phyloP scores from a whole-genome alignment of 2,113 vertebrate species.

The Atrichornis clamosus region DNA sequence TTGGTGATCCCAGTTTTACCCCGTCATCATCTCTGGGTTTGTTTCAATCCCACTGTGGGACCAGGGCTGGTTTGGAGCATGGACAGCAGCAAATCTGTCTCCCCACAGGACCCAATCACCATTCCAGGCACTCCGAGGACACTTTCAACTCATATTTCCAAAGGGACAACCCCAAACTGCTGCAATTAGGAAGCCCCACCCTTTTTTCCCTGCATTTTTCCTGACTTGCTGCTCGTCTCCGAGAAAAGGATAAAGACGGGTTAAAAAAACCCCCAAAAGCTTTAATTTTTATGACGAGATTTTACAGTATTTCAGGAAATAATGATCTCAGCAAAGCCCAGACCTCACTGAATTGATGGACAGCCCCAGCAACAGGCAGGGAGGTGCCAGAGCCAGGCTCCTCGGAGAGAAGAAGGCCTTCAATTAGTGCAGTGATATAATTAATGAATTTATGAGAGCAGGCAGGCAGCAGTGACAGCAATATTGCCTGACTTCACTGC shows the following conservation, averaged over 20 bases:
- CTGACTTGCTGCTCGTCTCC: not conserved
- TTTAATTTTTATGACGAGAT: not conserved
- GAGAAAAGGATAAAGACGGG: not conserved
- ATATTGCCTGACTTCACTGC: conserved; percentile 70
- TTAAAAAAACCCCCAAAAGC: fast-evolving
- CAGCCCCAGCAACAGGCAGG: conserved; percentile 12
- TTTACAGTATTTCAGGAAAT: not conserved
- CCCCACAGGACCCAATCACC: fast-evolving
- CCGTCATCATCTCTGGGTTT: not conserved
- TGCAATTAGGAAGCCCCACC: not conserved
- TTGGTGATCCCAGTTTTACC: not conserved
- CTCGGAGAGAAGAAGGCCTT: not conserved
- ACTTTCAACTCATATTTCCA: not conserved
- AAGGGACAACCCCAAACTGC: not conserved
- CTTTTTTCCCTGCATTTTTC: not conserved
- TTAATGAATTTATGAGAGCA: conserved; percentile 63
- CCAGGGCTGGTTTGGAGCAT: not conserved
- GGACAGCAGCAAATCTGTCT: not conserved
- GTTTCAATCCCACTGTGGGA: not conserved
- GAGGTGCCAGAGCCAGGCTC: conserved; percentile 37
- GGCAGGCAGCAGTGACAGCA: conserved; percentile 55
- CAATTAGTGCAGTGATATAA: conserved; percentile 63
- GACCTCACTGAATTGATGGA: conserved; percentile 19
- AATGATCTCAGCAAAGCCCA: not conserved
- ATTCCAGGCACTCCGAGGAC: not conserved